phyloP scores from a whole-genome alignment of 2,888 invertebrate genomes.

The Drosophila quinaria region DNA sequence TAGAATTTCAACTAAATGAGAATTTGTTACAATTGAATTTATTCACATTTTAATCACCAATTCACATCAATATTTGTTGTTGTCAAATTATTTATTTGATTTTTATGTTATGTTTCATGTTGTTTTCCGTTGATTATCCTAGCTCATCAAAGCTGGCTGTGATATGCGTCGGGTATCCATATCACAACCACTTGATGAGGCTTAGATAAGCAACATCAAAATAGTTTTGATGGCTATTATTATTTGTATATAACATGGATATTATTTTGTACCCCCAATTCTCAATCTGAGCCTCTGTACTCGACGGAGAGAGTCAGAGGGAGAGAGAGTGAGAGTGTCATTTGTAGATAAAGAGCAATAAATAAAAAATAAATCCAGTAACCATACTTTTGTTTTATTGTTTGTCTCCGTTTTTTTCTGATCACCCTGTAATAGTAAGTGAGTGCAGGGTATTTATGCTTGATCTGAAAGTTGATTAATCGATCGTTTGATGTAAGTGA shows the following conservation, averaged over 20 bases:
- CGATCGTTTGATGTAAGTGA: constrained; percentile 64
- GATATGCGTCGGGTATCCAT: constrained; percentile 92
- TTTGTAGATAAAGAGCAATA: constrained; percentile 9
- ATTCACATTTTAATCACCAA: constrained; percentile 32
- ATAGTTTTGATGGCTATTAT: constrained; percentile 45
- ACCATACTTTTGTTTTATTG: too few species aligned
- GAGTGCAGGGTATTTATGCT: constrained; percentile 38
- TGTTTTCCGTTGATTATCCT: constrained; percentile 86
- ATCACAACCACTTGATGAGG: constrained; percentile 96
- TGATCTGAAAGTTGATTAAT: constrained; percentile 40
- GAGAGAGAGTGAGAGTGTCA: background rate
- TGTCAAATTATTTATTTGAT: constrained; percentile 16
- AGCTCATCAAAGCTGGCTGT: constrained; percentile 99
- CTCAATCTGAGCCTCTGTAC: background rate
- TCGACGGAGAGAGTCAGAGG: background rate
- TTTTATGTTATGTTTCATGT: constrained; percentile 52
- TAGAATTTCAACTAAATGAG: constrained; percentile 12
- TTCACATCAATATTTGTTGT: constrained; percentile 25
- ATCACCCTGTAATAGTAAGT: background rate
- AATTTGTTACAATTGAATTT: constrained; percentile 5
- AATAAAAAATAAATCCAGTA: too few species aligned
- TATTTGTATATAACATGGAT: constrained; percentile 1
- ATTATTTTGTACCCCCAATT: constrained; percentile 5
- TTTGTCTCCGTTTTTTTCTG: too few species aligned
- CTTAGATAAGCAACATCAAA: constrained; percentile 86